These are phyloP conservation scores for Sebastes hubbsi DNA, from an alignment of 2,797 vertebrate species.

Conservation along the genomic window DNA sequence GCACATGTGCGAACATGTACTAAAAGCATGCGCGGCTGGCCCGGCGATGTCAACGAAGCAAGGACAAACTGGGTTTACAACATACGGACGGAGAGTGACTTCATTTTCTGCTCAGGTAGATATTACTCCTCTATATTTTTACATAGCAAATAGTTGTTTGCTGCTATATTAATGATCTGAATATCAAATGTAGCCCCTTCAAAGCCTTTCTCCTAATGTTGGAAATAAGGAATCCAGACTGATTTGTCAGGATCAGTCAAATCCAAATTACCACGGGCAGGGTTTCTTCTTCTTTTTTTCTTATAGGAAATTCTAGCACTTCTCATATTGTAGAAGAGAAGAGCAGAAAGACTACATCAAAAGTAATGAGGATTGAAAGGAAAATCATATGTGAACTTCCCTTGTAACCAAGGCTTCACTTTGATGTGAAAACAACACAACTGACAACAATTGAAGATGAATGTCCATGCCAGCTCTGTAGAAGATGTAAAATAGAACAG, in stretches of 20 bases:
- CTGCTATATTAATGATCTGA: no score
- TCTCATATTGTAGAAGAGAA: neutral
- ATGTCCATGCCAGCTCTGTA: neutral
- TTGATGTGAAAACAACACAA: conserved; percentile 35
- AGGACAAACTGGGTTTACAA: no score
- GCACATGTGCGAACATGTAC: no score
- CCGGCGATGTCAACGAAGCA: no score
- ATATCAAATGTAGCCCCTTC: neutral
- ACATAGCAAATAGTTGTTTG: no score
- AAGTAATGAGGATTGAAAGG: conserved; percentile 41
- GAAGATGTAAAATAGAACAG: neutral
- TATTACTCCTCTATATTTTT: no score
- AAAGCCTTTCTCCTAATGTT: neutral
- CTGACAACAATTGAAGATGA: conserved; percentile 3
- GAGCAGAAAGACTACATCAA: conserved; percentile 14
- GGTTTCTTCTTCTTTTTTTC: neutral
- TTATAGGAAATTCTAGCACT: neutral
- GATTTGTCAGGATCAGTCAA: neutral
- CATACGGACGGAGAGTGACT: no score
- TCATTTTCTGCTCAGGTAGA: no score
- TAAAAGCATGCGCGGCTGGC: no score
- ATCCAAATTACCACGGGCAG: neutral
- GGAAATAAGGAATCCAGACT: neutral
- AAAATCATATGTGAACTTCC: conserved; percentile 38
- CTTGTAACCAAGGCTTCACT: conserved; percentile 22